Evolutionary conservation across 2,888 invertebrate genomes (phyloP).

Genomic region (Apamea epomidion): DNA sequence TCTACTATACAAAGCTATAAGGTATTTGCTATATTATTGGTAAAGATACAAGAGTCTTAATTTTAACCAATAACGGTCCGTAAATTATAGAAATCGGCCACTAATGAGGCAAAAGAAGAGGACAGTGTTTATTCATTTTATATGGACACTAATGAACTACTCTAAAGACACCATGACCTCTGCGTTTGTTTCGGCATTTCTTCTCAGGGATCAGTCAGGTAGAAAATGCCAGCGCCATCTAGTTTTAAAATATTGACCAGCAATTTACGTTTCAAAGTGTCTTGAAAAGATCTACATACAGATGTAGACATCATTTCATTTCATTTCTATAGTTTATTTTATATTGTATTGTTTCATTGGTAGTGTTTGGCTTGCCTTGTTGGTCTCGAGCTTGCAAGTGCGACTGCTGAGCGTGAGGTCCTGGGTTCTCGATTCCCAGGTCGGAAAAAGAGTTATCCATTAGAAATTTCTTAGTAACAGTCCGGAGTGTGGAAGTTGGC

Average conservation of each 20-base stretch:
- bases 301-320: background rate
- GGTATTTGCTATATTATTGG: no score
- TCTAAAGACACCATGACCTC: background rate
- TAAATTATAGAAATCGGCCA: background rate
- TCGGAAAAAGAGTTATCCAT: no score
- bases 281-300: background rate
- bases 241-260: background rate
- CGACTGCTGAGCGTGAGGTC: no score
- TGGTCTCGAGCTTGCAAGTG: no score
- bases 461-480: no score
- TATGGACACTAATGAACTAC: background rate
- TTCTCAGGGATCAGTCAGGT: background rate
- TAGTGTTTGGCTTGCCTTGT: no score
- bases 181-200: background rate
- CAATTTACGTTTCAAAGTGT: background rate
- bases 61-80: no score
- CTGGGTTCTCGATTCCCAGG: no score
- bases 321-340: background rate
- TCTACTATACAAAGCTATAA: no score
- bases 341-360: background rate
- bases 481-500: no score
- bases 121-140: background rate
- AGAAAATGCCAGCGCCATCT: background rate
- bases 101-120: background rate
- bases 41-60: no score